Conservation (phyloP, 1,140 invertebrate species). For the Trichonephila clavata region DNA sequence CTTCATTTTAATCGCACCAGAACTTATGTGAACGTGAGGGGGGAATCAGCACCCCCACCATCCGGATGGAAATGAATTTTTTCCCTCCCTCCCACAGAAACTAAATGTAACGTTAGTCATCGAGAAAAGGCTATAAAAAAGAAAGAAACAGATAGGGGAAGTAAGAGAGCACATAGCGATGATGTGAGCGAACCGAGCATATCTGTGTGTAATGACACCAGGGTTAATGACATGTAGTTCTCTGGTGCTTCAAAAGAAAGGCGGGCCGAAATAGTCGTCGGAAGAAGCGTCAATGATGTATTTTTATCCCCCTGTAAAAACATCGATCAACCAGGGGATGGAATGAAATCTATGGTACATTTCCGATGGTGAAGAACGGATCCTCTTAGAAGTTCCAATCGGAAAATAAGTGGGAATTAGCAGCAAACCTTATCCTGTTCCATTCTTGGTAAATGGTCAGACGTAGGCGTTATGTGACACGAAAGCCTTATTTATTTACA, state of each 20-base stretch:
- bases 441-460: not conserved
- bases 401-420: not conserved
- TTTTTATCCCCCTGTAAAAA: slow-evolving; percentile 40
- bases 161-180: slow-evolving; percentile 2
- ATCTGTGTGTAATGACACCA: slow-evolving; percentile 39
- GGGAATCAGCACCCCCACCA: not conserved
- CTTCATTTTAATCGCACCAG: not conserved
- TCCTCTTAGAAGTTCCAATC: not conserved
- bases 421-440: not conserved
- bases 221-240: slow-evolving; percentile 41
- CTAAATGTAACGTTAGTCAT: slow-evolving; percentile 36
- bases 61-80: slow-evolving; percentile 5
- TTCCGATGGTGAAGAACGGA: not conserved
- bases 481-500: not conserved
- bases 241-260: not conserved
- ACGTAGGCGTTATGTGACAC: not conserved
- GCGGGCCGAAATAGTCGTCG: slow-evolving; percentile 31
- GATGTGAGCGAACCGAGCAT: slow-evolving; percentile 22
- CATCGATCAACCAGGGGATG: slow-evolving; percentile 33
- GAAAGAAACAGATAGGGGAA: slow-evolving; percentile 4
- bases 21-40: not conserved
- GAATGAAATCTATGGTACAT: not conserved
- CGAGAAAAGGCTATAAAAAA: slow-evolving; percentile 3
- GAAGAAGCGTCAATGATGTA: slow-evolving; percentile 41
- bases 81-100: not conserved